Conservation (phyloP, 2,113 vertebrate species). For the Alligator mississippiensis region DNA sequence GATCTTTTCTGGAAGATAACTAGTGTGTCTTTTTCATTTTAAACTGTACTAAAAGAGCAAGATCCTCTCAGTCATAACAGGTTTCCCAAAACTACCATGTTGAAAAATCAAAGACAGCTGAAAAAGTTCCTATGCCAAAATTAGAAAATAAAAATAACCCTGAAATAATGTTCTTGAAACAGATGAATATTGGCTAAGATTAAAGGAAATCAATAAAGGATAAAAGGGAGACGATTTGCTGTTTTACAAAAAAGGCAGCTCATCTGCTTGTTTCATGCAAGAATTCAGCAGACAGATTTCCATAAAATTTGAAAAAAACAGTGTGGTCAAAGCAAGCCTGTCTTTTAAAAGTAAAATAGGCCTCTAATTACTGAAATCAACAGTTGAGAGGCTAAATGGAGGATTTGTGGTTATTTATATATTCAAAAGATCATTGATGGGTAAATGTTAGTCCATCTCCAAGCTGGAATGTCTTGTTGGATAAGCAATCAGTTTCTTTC, state of each 20-base stretch:
- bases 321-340: neutral
- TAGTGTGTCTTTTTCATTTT: neutral
- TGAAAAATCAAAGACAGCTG: neutral
- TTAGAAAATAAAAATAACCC: neutral
- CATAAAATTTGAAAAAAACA: neutral
- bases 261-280: neutral
- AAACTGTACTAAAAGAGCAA: neutral
- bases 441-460: neutral
- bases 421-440: neutral
- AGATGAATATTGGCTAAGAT: neutral
- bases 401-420: neutral
- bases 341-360: slow-evolving; percentile 5
- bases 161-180: neutral
- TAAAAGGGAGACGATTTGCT: neutral
- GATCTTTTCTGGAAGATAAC: neutral
- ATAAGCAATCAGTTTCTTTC: slow-evolving; percentile 58
- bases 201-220: slow-evolving; percentile 34
- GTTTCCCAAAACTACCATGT: neutral
- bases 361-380: neutral
- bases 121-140: neutral
- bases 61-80: neutral
- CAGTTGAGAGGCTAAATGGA: neutral
- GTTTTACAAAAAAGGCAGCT: slow-evolving; percentile 24
- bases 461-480: slow-evolving; percentile 37
- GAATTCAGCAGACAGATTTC: neutral